Evolutionary conservation across 2,888 invertebrate genomes (phyloP), one percentile per base, ranked within the genome.

Genomic region (Eupithecia dodoneata): DNA sequence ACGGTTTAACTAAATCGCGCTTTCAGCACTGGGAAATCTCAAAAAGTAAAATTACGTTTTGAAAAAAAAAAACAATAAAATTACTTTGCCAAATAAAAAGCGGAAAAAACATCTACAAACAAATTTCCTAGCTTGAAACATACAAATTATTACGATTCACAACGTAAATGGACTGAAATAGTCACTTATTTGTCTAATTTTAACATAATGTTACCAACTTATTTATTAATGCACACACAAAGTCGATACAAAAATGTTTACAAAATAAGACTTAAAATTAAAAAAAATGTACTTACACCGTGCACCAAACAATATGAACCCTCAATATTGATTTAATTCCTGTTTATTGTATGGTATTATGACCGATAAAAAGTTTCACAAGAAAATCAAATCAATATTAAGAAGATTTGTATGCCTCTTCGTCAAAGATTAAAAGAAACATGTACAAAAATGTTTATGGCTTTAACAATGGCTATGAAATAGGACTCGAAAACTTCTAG

Each of bases 251-350:
- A 65, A 65, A 65, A 30, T 65, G 5, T 13, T 65, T 5, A 65
- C 15, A 66, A 66, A 42, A 66, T 42, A 66, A 42, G 2, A 66
- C 42, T 66, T 85, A 84, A 3, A 59, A 86, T 81, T 52, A 15
- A n/a, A 81, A 85, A 30, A 88, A 88, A 87, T 91, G 91, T 91
- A 91, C 91, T 92, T 89, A 81, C 67, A 45, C 65, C 47, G 82
- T 85, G 86, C 86, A 87, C 86, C 84, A 78, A 76, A 77, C 55
- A 84, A 81, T 30, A 80, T 81, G 7, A 75, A 47, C 79, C 81
- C 82, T 80, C 81, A 83, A 82, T 86, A 82, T 82, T 85, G 63
- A 73, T 63, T n/a, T 65, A 18, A 63, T 30, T 63, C 9, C 18
- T n/a, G 18, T 63, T 3, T 63, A 18, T 30, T 63, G 30, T 18